Evolutionary conservation across 2,113 vertebrate genomes (phyloP).

Genomic region (Phaethon lepturus): DNA sequence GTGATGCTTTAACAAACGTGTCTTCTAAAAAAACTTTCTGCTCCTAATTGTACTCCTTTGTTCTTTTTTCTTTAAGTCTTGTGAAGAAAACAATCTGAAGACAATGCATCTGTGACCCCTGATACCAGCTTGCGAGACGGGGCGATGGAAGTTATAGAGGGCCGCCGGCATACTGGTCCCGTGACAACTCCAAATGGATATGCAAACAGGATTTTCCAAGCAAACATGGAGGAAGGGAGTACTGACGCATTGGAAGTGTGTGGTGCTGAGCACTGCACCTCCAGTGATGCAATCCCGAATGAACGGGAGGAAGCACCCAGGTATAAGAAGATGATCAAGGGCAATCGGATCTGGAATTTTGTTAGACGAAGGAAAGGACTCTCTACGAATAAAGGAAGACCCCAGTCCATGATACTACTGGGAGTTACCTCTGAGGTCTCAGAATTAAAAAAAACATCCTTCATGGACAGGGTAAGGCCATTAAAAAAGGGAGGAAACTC

Average conservation of each 20-base stretch:
- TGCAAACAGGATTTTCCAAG: conserved; percentile 83
- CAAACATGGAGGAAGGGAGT: conserved; percentile 74
- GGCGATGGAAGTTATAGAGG: conserved; percentile 84
- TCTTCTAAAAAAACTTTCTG: not conserved
- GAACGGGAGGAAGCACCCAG: conserved; percentile 69
- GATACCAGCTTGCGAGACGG: not conserved
- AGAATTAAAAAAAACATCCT: conserved; percentile 83
- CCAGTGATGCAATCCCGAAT: not conserved
- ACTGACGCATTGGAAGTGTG: conserved; percentile 68
- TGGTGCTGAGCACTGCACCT: conserved; percentile 53
- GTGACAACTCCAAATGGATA: conserved; percentile 81
- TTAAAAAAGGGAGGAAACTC: conserved; percentile 86
- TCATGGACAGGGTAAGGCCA: conserved; percentile 86
- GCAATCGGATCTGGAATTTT: conserved; percentile 87
- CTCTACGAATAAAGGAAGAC: conserved; percentile 77
- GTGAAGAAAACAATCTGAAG: conserved; percentile 15
- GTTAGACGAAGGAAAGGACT: conserved; percentile 81
- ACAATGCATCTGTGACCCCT: conserved; percentile 31
- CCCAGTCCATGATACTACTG: conserved; percentile 90
- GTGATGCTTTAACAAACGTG: not conserved
- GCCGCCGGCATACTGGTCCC: conserved; percentile 51
- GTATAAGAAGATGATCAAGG: conserved; percentile 77
- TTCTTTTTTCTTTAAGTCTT: not conserved
- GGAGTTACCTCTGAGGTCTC: conserved; percentile 70
- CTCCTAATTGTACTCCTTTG: conserved; percentile 19